Conservation (phyloP, 2,888 invertebrate species). For the Morinoia aosen region DNA sequence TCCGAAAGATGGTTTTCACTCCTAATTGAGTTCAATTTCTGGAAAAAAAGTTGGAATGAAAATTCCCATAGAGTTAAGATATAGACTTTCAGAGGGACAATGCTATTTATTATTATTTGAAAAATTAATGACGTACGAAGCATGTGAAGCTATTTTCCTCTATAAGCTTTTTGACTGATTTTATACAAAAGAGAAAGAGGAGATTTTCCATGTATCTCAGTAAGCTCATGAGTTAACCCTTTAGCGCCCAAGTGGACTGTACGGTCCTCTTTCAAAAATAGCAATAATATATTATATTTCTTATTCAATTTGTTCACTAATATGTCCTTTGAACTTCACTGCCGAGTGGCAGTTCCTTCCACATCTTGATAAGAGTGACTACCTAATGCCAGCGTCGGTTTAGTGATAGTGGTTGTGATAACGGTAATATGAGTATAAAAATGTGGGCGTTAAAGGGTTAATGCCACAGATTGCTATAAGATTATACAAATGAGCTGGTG, state of each 20-base stretch:
- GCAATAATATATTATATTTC: no score
- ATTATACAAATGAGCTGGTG: neutral
- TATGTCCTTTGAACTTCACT: no score
- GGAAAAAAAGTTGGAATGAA: neutral
- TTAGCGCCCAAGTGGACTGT: no score
- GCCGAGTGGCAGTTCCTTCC: no score
- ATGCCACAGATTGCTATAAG: neutral
- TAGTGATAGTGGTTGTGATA: no score
- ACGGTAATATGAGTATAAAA: no score
- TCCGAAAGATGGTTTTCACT: neutral
- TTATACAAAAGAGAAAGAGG: neutral
- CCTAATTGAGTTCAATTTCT: neutral
- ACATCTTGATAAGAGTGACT: no score
- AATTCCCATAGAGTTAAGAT: neutral
- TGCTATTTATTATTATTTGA: neutral
- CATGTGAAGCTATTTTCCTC: neutral
- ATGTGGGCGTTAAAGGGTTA: no score
- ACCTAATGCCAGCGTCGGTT: no score
- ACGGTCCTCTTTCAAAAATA: no score
- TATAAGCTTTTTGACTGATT: neutral
- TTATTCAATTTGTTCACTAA: no score
- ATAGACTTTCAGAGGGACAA: neutral
- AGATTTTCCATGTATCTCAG: neutral
- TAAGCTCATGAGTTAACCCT: neutral
- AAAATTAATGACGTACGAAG: neutral